Conservation (phyloP, 1,140 invertebrate species). For the Pseudomyrmex concolor region DNA sequence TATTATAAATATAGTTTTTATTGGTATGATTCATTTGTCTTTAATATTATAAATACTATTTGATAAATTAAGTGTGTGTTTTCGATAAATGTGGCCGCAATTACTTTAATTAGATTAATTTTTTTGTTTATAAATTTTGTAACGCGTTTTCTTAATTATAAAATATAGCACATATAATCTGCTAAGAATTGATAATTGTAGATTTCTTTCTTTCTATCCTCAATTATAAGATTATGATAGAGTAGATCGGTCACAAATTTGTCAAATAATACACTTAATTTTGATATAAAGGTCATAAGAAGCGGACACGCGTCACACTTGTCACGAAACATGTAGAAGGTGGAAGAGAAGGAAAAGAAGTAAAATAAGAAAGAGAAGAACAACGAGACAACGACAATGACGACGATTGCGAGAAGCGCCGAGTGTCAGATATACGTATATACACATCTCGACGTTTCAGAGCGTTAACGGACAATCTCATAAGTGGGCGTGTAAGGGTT, state of each 20-base stretch:
- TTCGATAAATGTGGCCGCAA: no score
- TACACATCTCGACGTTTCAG: constrained; percentile 80
- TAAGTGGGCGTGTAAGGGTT: constrained; percentile 85
- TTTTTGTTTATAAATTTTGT: neutral
- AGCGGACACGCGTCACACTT: constrained; percentile 8
- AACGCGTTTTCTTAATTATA: neutral
- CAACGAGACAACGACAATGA: neutral
- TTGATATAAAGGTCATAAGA: constrained; percentile 6
- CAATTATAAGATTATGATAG: constrained; percentile 11
- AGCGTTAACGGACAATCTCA: constrained; percentile 84
- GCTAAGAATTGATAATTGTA: neutral
- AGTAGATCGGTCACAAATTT: constrained; percentile 29
- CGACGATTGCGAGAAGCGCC: constrained; percentile 63
- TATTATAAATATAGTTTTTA: no score
- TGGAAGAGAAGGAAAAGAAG: no score
- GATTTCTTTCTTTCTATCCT: neutral
- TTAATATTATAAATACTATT: no score
- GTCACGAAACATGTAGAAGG: constrained; percentile 10
- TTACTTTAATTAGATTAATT: neutral
- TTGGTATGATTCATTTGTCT: no score
- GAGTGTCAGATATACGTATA: constrained; percentile 77
- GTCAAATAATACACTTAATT: constrained; percentile 25
- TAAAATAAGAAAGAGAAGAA: no score
- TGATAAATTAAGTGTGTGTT: no score
- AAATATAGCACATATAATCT: neutral